Evolutionary conservation across 1,140 invertebrate genomes (phyloP).

Genomic region (Atta cephalotes): DNA sequence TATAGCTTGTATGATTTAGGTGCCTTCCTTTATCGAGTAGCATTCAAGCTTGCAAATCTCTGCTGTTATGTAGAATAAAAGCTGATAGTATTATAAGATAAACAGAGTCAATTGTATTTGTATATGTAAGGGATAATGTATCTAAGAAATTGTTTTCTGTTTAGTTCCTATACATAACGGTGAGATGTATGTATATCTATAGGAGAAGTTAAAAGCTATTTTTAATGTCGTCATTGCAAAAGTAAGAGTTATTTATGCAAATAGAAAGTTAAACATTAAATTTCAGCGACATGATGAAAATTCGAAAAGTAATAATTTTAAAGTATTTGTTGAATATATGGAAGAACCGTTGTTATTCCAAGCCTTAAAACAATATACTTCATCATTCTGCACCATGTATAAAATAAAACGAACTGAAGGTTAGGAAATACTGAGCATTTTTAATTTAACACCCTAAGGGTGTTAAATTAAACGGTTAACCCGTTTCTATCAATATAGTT

Average conservation of each 20-base stretch:
- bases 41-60: constrained; percentile 73
- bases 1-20: constrained; percentile 74
- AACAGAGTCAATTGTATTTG: constrained; percentile 72
- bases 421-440: constrained; percentile 46
- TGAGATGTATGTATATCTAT: constrained; percentile 38
- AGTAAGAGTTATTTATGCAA: constrained; percentile 32
- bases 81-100: constrained; percentile 60
- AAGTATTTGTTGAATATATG: constrained; percentile 31
- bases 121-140: constrained; percentile 56
- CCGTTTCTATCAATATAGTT: too few relatives aligned
- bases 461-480: too few relatives aligned
- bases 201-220: constrained; percentile 8
- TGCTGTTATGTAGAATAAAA: constrained; percentile 69
- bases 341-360: constrained; percentile 38
- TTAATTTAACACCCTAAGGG: constrained; percentile 29
- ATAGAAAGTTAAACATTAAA: constrained; percentile 30
- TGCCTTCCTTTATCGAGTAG: constrained; percentile 81
- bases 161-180: constrained; percentile 66
- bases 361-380: constrained; percentile 50
- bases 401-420: constrained; percentile 48
- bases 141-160: constrained; percentile 67
- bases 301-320: constrained; percentile 4
- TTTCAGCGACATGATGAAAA: constrained; percentile 21
- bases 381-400: constrained; percentile 51
- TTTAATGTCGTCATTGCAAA: constrained; percentile 7